Percentiles rank a stretch among this genome's conserved stretches.
These are phyloP conservation scores for Apocheima hispidaria DNA, from an alignment of 2,888 invertebrate genomes.

Conservation along the genomic window DNA sequence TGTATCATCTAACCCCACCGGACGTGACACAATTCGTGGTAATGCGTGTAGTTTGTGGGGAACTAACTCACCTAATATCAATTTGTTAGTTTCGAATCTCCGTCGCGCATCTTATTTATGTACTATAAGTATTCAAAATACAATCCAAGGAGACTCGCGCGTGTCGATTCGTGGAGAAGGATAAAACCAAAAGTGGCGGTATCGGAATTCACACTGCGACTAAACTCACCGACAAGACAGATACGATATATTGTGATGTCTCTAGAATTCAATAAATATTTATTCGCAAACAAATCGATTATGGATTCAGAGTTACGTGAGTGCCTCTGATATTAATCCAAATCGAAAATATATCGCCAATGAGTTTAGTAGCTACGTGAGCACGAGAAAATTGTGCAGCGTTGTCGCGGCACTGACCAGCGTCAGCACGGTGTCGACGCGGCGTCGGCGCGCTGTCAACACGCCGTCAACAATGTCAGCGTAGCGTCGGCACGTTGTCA, in stretches of 20 bases:
- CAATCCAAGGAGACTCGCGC: neutral
- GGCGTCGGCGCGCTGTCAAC: neutral
- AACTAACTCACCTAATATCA: neutral
- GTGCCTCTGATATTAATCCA: neutral
- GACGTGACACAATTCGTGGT: no score
- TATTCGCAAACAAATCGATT: neutral
- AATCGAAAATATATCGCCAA: neutral
- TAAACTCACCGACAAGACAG: neutral
- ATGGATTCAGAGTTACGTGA: neutral
- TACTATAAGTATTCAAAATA: neutral
- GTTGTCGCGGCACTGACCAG: neutral
- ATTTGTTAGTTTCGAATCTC: neutral
- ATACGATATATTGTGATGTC: neutral
- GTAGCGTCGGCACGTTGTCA: neutral
- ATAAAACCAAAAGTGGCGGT: conserved; percentile 5
- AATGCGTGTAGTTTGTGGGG: no score
- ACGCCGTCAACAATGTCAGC: neutral
- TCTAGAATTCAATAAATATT: neutral
- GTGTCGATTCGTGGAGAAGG: neutral
- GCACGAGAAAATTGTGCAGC: conserved; percentile 4
- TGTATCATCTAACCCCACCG: no score
- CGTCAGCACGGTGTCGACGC: neutral
- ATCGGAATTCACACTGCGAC: conserved; percentile 4
- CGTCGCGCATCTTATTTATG: neutral
- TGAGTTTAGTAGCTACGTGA: neutral